Evolutionary conservation across 2,888 invertebrate genomes (phyloP), one percentile per base, ranked within the genome.

Genomic region (Perizoma affinitatum): DNA sequence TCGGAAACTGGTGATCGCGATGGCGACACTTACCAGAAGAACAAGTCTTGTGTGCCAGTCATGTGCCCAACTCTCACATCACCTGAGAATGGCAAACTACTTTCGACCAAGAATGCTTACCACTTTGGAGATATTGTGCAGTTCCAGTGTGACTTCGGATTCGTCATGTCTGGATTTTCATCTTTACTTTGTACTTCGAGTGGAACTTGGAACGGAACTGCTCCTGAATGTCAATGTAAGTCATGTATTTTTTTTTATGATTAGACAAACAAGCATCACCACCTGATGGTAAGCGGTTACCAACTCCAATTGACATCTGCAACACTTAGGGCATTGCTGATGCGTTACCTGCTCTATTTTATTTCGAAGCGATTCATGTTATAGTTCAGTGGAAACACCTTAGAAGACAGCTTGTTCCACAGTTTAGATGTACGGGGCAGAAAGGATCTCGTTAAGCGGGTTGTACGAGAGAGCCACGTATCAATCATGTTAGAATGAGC

Each of bases 111-210:
- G 76, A 93, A 93, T 57, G 93, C 95, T 76, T 97, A 96, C 81
- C 97, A 98, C 81, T 98, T 97, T 78, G 97, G 97, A 0, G 98
- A 98, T 83, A 93, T 96, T 45, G 95, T 98, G 0, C 95, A 95
- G 68, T 98, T 98, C 94, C 97, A 97, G 78, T 99, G 99, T 80
- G 95, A 98, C 76, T 98, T 98, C 84, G 99, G 99, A 11, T 98
- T 97, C 80, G 96, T 98, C 0, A 96, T 98, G 95, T 95, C 96
- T 61, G 98, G 98, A 53, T 96, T 96, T 52, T 95, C 97, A 0
- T 95, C 96, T 5, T 90, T 99, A 11, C 93, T 97, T 56, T 99
- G 99, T 84, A 96, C 96, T 1, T 96, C 97, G 5, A 96, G 96
- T 80, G 99, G 99, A 50, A 94, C 94, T 40, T 99, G 99, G 99